Evolutionary conservation across 2,113 vertebrate species (phyloP).

Genomic region (Plecturocebus donacophilus): DNA sequence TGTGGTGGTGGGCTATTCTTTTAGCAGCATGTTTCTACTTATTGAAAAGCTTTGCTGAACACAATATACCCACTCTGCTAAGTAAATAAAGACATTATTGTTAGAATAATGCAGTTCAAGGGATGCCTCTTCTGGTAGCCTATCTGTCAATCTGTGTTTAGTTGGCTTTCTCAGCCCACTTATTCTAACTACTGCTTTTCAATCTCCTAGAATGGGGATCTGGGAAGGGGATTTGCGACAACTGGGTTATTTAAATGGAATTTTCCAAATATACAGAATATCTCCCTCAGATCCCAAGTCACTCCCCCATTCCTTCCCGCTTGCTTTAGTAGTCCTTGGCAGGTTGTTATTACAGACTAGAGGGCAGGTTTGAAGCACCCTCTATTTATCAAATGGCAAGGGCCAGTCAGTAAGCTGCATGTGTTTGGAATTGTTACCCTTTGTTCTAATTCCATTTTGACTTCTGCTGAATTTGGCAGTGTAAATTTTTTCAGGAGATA

Average conservation of each 20-base stretch:
- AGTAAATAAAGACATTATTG: constrained; percentile 76
- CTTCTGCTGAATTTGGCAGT: constrained; percentile 26
- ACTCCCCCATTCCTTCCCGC: constrained; percentile 62
- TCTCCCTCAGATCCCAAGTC: constrained; percentile 62
- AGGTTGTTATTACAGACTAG: constrained; percentile 66
- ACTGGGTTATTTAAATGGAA: constrained; percentile 72
- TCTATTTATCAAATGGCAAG: constrained; percentile 49
- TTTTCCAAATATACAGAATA: constrained; percentile 73
- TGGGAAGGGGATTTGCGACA: constrained; percentile 68
- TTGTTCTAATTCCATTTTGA: constrained; percentile 59
- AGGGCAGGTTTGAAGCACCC: constrained; percentile 62
- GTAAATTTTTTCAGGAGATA: constrained; percentile 38
- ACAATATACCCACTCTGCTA: constrained; percentile 63
- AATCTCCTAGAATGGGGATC: constrained; percentile 53
- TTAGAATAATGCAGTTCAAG: constrained; percentile 70
- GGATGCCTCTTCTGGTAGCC: constrained; percentile 70
- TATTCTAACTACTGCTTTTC: constrained; percentile 74
- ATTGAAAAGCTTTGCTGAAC: constrained; percentile 66
- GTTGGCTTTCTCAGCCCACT: constrained; percentile 72
- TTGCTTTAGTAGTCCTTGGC: constrained; percentile 62
- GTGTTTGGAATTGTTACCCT: neutral
- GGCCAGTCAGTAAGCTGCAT: neutral
- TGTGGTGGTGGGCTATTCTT: constrained; percentile 66
- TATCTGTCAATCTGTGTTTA: constrained; percentile 70
- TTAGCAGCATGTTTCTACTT: constrained; percentile 69